A percentile compares a stretch with the other conserved stretches of the same genome.
Evolutionary conservation across 2,888 invertebrate genomes (phyloP).

Genomic region (Meta bourneti): DNA sequence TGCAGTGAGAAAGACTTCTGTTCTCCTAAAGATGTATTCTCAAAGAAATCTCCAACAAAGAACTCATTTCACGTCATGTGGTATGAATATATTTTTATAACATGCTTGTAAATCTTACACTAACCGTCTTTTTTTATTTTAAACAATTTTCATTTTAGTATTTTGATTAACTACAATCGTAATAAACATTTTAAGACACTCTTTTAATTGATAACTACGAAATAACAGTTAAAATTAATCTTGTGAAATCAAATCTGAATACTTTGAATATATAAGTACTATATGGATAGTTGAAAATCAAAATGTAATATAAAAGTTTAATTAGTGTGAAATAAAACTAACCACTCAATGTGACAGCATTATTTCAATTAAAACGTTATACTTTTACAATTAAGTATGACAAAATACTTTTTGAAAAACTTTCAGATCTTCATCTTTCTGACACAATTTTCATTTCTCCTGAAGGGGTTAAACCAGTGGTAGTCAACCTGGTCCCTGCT

Average conservation of each 20-base stretch:
- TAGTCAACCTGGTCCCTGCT: too few species aligned
- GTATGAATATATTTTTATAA: conserved; percentile 34
- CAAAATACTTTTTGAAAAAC: too few species aligned
- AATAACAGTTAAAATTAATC: background rate
- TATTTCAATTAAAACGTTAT: too few species aligned
- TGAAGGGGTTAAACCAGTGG: too few species aligned
- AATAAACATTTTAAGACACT: background rate
- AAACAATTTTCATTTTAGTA: background rate
- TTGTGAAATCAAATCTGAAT: background rate
- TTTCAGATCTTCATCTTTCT: too few species aligned
- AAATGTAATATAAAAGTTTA: too few species aligned
- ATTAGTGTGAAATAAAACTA: too few species aligned
- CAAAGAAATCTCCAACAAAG: conserved; percentile 34
- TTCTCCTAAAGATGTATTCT: conserved; percentile 69
- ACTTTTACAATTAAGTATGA: too few species aligned
- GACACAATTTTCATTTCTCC: too few species aligned
- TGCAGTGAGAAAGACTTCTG: conserved; percentile 70
- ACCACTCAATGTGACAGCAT: too few species aligned
- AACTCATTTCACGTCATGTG: conserved; percentile 72
- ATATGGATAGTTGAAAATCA: too few species aligned
- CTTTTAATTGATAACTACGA: background rate
- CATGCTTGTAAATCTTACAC: background rate
- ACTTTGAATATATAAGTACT: too few species aligned
- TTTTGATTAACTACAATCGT: background rate
- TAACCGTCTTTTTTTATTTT: background rate